Percentiles rank a stretch among this genome's conserved stretches.
phyloP scores from a whole-genome alignment of 2,888 invertebrate species.

The Harpalus rufipes region DNA sequence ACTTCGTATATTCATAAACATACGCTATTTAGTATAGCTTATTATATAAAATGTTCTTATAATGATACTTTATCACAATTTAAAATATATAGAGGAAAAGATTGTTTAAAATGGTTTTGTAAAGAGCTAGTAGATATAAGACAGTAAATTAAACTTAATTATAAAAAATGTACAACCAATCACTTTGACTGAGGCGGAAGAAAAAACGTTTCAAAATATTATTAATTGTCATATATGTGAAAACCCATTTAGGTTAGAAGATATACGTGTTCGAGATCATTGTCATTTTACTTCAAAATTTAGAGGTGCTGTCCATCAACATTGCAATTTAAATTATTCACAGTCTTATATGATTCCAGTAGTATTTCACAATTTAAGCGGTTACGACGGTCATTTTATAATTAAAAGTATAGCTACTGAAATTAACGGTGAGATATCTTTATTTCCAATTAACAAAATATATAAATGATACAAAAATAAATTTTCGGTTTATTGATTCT shows the following conservation, averaged over 20 bases:
- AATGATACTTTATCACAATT: slow-evolving; percentile 69
- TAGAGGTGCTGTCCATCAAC: slow-evolving; percentile 68
- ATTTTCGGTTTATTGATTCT: too few relatives aligned
- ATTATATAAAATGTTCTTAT: slow-evolving; percentile 70
- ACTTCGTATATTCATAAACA: too few relatives aligned
- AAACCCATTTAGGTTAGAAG: slow-evolving; percentile 30
- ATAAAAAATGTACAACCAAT: too few relatives aligned
- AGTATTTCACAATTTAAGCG: slow-evolving; percentile 71
- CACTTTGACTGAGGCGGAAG: slow-evolving; percentile 6
- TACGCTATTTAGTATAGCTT: slow-evolving; percentile 52
- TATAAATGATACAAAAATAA: too few relatives aligned
- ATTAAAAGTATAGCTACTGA: too few relatives aligned
- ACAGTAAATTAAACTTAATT: slow-evolving; percentile 12
- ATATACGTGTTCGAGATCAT: slow-evolving; percentile 69
- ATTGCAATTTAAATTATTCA: slow-evolving; percentile 71
- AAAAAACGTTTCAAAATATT: neutral
- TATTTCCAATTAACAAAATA: too few relatives aligned
- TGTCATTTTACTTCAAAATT: slow-evolving; percentile 69
- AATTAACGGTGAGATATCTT: too few relatives aligned
- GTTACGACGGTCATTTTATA: too few relatives aligned
- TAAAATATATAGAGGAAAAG: too few relatives aligned
- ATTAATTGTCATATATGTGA: too few relatives aligned
- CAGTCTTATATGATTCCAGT: slow-evolving; percentile 69
- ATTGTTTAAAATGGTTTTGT: too few relatives aligned
- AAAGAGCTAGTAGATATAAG: slow-evolving; percentile 12